Base-by-base conservation (phyloP, 2,113 vertebrate species). In the Cinclus mexicanus region DNA sequence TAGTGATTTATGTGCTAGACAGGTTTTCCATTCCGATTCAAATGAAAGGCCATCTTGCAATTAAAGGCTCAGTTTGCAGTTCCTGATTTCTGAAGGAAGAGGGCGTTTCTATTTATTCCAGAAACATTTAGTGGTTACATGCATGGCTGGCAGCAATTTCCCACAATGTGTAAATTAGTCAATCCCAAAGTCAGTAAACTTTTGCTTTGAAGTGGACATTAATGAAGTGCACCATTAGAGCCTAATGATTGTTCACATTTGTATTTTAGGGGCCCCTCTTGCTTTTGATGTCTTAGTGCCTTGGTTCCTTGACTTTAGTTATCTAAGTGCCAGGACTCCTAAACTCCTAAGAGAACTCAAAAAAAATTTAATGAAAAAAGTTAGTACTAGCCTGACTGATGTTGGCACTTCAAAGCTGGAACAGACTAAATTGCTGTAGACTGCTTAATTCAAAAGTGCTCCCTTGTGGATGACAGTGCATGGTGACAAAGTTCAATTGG, bases 101-200 rank as follows among this genome's bases (percentile, higher is more conserved):
- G 98, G 98, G 98, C 98, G 98, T 98, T 97, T 97, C 98, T 97
- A 95, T 96, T 96, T 97, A 98, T 97, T 97, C 96, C 98, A 98
- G 98, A 97, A 98, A 98, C 97, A 98, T 97, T 98, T 98, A 97
- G 98, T 97, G 97, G 98, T 98, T 98, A 98, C 98, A 97, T 98
- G 98, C 98, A 98, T 98, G 98, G 98, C 99, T 99, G 98, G 98
- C 98, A 99, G 98, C 98, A 99, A 99, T 99, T 99, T 99, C 98
- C 98, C 99, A 98, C 98, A 99, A 99, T 98, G 98, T 99, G 99
- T 99, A 99, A 99, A 99, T 99, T 99, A 99, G 99, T 99, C 98
- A 98, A 98, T 99, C 98, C 98, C 98, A 97, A 98, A 99, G 98
- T 99, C 98, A 98, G 98, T 99, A 98, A 99, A 99, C 98, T 97